Conservation (phyloP, 2,888 invertebrate species). For the Lysandra coridon region DNA sequence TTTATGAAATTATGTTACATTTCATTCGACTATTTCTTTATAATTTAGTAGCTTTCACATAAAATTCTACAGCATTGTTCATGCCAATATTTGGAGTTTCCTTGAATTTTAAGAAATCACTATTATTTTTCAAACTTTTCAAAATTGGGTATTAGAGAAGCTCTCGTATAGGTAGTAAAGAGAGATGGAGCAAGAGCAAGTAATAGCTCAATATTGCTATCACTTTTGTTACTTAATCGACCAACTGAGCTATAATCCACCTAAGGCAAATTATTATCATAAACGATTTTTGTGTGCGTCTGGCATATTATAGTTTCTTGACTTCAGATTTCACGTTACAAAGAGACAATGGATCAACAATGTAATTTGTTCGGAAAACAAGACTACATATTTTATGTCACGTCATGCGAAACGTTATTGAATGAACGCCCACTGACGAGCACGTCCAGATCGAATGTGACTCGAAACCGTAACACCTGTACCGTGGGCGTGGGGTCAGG, state of each 20-base stretch:
- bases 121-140: too few species aligned
- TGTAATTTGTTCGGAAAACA: slow-evolving; percentile 20
- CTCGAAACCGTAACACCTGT: slow-evolving; percentile 67
- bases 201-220: not conserved
- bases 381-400: slow-evolving; percentile 31
- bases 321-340: not conserved
- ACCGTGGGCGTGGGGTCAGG: slow-evolving; percentile 66
- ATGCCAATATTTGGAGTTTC: not conserved
- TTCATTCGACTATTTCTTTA: not conserved
- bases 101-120: too few species aligned
- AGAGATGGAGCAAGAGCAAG: too few species aligned
- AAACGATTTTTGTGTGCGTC: not conserved
- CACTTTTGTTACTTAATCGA: not conserved
- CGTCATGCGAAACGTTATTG: slow-evolving; percentile 37
- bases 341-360: slow-evolving; percentile 9
- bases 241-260: not conserved
- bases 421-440: slow-evolving; percentile 44
- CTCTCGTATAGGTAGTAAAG: too few species aligned
- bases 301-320: not conserved
- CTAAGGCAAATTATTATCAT: not conserved
- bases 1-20: not conserved
- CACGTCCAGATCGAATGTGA: slow-evolving; percentile 45
- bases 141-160: too few species aligned
- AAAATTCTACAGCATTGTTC: not conserved
- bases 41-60: not conserved